Evolutionary conservation across 2,113 vertebrate species (phyloP).

Genomic region (Xyrauchen texanus): DNA sequence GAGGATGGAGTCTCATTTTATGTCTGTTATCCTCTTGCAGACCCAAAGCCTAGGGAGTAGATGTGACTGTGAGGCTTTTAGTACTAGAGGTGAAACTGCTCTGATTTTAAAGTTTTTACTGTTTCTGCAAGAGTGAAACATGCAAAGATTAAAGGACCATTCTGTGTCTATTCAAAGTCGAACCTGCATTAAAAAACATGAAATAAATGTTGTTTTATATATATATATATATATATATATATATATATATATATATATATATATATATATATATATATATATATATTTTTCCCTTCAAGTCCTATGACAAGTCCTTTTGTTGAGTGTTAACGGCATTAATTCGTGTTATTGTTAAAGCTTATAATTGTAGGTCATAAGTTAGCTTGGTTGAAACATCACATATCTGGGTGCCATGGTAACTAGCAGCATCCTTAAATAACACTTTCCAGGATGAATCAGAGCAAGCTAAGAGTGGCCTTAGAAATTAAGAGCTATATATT

Average conservation of each 20-base stretch:
- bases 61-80: neutral
- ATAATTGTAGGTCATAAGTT: constrained; percentile 26
- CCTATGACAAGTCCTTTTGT: constrained; percentile 5
- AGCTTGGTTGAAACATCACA: neutral
- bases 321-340: constrained; percentile 12
- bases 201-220: neutral
- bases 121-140: neutral
- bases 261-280: no score
- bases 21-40: constrained; percentile 17
- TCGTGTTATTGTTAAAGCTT: constrained; percentile 7
- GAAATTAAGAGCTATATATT: constrained; percentile 1
- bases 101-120: neutral
- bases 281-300: neutral
- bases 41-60: neutral
- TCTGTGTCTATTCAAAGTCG: no score
- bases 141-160: neutral
- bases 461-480: neutral
- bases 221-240: no score
- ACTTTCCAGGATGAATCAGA: neutral
- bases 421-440: constrained; percentile 18
- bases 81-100: neutral
- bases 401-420: constrained; percentile 28
- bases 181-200: neutral
- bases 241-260: no score
- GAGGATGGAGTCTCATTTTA: constrained; percentile 21